Evolutionary conservation across 2,113 vertebrate species (phyloP).

Genomic region (Otus sunia): DNA sequence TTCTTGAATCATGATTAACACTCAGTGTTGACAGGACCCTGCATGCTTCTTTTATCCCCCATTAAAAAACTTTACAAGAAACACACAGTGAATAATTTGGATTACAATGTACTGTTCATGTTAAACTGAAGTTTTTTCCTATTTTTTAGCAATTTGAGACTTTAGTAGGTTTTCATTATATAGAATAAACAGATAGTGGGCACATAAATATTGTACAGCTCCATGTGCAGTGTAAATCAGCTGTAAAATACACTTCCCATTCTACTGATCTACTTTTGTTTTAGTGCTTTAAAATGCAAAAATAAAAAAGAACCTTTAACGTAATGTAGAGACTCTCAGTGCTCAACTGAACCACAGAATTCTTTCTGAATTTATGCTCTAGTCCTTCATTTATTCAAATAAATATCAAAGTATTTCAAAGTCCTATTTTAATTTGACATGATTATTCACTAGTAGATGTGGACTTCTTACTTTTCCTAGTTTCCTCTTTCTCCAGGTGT

Average conservation of each 20-base stretch:
- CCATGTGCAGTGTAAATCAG: background rate
- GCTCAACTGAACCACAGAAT: background rate
- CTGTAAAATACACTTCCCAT: background rate
- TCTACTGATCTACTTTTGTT: background rate
- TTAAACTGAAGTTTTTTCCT: background rate
- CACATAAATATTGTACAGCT: background rate
- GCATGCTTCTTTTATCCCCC: background rate
- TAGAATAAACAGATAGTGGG: background rate
- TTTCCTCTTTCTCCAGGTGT: background rate
- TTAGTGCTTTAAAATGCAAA: background rate
- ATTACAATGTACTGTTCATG: background rate
- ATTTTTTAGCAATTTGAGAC: background rate
- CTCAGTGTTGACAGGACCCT: background rate
- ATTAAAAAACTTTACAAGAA: background rate
- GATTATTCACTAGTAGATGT: background rate
- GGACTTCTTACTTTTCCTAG: background rate
- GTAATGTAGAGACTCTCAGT: background rate
- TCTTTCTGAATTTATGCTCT: background rate
- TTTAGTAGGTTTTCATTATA: background rate
- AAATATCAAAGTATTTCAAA: conserved; percentile 21
- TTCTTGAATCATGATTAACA: conserved; percentile 10
- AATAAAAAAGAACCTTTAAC: background rate
- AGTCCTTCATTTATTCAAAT: background rate
- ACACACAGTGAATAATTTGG: background rate
- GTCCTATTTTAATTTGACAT: background rate